Percentiles rank a stretch among this genome's conserved stretches.
Evolutionary conservation across 2,797 vertebrate species (phyloP).

Genomic region (Rhinoraja longicauda): DNA sequence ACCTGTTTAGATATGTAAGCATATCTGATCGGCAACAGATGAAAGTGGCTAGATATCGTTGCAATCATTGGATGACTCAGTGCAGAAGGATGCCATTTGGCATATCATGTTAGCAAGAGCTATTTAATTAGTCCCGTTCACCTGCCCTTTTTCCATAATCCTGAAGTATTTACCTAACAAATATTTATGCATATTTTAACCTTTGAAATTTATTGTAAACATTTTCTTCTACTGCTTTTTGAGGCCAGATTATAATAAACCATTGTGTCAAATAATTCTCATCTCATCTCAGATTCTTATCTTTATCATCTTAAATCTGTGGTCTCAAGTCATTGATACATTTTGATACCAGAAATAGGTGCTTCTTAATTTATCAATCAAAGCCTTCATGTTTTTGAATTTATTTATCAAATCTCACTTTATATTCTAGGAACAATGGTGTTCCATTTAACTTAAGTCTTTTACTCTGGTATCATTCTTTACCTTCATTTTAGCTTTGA

Average conservation of each 20-base stretch:
- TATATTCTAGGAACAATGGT: background rate
- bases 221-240: background rate
- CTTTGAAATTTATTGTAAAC: background rate
- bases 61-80: background rate
- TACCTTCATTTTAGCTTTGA: background rate
- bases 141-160: background rate
- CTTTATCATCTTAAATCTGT: background rate
- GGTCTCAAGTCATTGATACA: background rate
- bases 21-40: background rate
- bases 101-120: background rate
- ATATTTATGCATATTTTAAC: background rate
- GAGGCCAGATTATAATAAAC: background rate
- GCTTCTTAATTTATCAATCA: background rate
- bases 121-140: background rate
- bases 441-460: background rate
- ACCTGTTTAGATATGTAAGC: background rate
- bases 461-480: background rate
- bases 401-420: background rate
- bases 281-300: background rate
- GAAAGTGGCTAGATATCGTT: too few species aligned
- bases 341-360: background rate
- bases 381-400: background rate
- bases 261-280: background rate
- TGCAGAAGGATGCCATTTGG: background rate
- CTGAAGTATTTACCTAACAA: background rate